Conservation (phyloP, 2,888 invertebrate genomes). For the Drosophila hamatofila region DNA sequence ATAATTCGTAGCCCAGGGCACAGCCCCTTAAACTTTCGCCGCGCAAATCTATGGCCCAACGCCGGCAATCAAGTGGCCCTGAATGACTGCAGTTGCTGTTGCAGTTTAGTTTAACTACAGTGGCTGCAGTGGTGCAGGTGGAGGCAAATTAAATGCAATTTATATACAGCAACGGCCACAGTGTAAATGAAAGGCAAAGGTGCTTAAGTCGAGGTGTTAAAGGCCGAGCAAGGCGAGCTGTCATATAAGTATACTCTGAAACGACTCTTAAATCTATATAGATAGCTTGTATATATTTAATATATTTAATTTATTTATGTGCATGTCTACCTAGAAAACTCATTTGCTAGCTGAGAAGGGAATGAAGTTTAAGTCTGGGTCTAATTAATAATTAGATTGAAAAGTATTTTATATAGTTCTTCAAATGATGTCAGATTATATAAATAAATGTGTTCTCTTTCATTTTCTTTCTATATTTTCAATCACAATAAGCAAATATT, state of each 20-base stretch:
- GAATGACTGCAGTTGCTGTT: constrained; percentile 79
- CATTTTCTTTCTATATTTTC: neutral
- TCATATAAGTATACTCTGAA: constrained; percentile 14
- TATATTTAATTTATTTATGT: neutral
- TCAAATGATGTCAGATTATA: neutral
- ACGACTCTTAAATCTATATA: neutral
- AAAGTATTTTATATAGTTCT: neutral
- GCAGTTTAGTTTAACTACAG: constrained; percentile 60
- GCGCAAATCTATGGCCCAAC: constrained; percentile 47
- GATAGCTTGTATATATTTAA: neutral
- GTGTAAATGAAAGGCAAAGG: constrained; percentile 50
- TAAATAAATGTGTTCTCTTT: fast-evolving
- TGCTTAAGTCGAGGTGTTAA: constrained; percentile 11
- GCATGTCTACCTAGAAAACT: neutral
- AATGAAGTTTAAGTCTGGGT: too few relatives aligned
- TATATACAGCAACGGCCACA: constrained; percentile 45
- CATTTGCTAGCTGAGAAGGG: too few relatives aligned
- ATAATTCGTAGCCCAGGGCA: constrained; percentile 32
- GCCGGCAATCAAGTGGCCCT: constrained; percentile 63
- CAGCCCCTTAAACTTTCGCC: constrained; percentile 47
- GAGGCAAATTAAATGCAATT: constrained; percentile 52
- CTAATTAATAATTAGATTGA: too few relatives aligned
- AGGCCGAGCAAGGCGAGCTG: neutral
- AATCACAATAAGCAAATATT: neutral
- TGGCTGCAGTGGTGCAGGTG: constrained; percentile 9